A percentile compares a stretch with the other conserved stretches of the same genome.
Evolutionary conservation across 2,888 invertebrate species (phyloP).

Genomic region (Fragum fragum): DNA sequence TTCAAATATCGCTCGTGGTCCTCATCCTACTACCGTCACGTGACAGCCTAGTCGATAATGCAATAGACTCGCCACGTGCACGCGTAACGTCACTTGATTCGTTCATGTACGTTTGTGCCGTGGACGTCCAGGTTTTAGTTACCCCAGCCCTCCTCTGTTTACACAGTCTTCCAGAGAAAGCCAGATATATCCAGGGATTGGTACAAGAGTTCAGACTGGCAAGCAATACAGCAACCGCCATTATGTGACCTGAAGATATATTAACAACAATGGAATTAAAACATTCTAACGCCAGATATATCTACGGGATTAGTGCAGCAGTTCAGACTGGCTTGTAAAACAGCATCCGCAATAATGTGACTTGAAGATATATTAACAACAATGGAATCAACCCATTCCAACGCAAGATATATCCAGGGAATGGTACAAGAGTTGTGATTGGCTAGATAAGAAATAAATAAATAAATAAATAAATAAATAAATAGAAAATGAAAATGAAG

Average conservation of each 20-base stretch:
- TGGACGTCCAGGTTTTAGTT: slow-evolving; percentile 57
- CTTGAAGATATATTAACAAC: no score
- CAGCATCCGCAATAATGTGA: no score
- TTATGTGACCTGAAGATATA: slow-evolving; percentile 68
- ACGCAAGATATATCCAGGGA: slow-evolving; percentile 88
- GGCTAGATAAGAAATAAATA: no score
- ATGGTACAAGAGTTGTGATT: slow-evolving; percentile 91
- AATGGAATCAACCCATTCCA: slow-evolving; percentile 80
- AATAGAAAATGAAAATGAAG: no score
- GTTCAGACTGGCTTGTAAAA: no score
- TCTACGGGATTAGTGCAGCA: no score
- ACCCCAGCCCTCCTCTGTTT: slow-evolving; percentile 19
- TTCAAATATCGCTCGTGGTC: background rate
- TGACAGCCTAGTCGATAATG: slow-evolving; percentile 17
- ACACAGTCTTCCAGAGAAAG: slow-evolving; percentile 82
- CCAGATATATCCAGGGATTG: slow-evolving; percentile 88
- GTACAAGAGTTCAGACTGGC: slow-evolving; percentile 91
- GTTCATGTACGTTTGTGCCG: slow-evolving; percentile 47
- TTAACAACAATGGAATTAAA: no score
- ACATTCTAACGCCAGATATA: no score
- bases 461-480: no score
- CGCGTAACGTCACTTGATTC: slow-evolving; percentile 51
- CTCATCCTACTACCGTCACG: background rate
- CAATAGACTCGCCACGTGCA: slow-evolving; percentile 46
- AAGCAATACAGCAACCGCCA: slow-evolving; percentile 74